Evolutionary conservation across 2,113 vertebrate species (phyloP), one percentile per base, ranked within the genome.

Genomic region (Phrynosoma blainvillii): DNA sequence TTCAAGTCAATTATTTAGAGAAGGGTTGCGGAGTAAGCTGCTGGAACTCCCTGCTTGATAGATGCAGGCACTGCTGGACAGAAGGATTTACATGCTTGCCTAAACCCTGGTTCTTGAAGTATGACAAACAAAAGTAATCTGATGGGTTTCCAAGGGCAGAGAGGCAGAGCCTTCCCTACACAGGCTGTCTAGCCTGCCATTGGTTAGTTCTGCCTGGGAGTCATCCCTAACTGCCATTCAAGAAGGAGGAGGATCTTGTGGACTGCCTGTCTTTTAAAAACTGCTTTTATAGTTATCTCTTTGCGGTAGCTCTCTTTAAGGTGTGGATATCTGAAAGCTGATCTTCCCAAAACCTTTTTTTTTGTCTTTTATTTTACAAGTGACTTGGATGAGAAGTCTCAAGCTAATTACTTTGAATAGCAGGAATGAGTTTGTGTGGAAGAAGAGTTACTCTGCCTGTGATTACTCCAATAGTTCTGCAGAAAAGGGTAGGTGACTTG

Each of bases 361-460:
- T 47, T 47, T 47, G 47, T 85, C 94, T 23, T 96, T 94, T 94
- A 83, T 87, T 94, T 95, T 1, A 30, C 89, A 25, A 93, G 89
- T 92, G 93, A 79, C 79, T 93, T 96, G 91, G 82, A 79, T 89
- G 92, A 91, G 95, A 91, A 84, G 56, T 92, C 89, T 83, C 13
- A 1, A 56, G 87, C 78, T 85, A 92, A 92, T 36, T 91, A 86
- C 78, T 95, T 74, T 90, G 94, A 93, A 95, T 92, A 92, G 86
- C 92, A 97, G 96, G 92, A 91, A 98, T 99, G 98, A 99, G 97
- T 96, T 96, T 98, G 93, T 96, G 95, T 95, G 97, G 97, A 16
- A 98, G 98, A 96, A 98, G 98, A 97, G 98, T 97, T 90, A 98
- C 98, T 5, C 92, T 99, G 95, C 98, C 98, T 89, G 96, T 97